Conservation (phyloP, 1,140 invertebrate species). For the Amphibalanus amphitrite region DNA sequence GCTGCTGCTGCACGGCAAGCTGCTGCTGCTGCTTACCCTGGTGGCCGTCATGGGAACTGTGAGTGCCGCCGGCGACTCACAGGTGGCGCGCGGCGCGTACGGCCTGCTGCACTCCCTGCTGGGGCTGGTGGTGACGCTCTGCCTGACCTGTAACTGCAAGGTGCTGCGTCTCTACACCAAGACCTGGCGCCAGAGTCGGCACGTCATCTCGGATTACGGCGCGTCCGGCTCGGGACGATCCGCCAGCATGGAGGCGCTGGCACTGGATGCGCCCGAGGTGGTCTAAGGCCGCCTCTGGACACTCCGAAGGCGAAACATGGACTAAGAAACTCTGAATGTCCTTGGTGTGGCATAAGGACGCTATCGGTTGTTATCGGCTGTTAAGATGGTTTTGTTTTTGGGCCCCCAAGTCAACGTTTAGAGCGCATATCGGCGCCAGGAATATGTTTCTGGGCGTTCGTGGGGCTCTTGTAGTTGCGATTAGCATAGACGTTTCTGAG, state of each 20-base stretch:
- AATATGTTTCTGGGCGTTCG: too few species aligned
- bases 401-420: too few species aligned
- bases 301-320: too few species aligned
- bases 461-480: too few species aligned
- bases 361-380: too few species aligned
- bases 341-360: too few species aligned
- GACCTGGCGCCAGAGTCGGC: slow-evolving; percentile 10
- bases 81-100: slow-evolving; percentile 27
- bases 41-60: slow-evolving; percentile 19
- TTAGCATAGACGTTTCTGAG: too few species aligned
- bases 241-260: background rate
- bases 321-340: too few species aligned
- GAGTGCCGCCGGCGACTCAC: slow-evolving; percentile 22
- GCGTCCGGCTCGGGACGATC: slow-evolving; percentile 6
- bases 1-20: slow-evolving; percentile 39
- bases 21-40: slow-evolving; percentile 27
- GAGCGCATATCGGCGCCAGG: too few species aligned
- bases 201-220: background rate
- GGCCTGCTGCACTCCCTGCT: slow-evolving; percentile 32
- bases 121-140: slow-evolving; percentile 40
- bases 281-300: too few species aligned
- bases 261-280: background rate
- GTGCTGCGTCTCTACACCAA: slow-evolving; percentile 35
- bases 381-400: too few species aligned
- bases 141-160: slow-evolving; percentile 45